phyloP scores from a whole-genome alignment of 30 jellyfish, hydroid and myxozoan genomes.

The Hydractinia symbiolongicarpus region DNA sequence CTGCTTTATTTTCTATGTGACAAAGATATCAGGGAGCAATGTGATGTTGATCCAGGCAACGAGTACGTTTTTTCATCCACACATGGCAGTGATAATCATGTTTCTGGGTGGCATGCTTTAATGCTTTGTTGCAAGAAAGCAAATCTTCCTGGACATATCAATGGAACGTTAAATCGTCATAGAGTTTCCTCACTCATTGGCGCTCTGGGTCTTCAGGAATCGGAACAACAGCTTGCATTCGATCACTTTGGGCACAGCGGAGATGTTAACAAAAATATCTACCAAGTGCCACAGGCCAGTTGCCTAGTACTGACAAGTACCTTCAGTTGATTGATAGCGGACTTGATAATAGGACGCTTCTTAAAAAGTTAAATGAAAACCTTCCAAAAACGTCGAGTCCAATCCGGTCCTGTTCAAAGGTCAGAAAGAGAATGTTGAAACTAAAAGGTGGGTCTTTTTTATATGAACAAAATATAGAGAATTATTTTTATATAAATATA shows the following conservation, averaged over 20 bases:
- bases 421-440: too few species aligned
- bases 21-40: not conserved
- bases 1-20: conserved; percentile 3
- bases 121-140: conserved; percentile 20
- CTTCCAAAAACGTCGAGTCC: too few species aligned
- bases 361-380: too few species aligned
- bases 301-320: not conserved
- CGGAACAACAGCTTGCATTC: conserved; percentile 5
- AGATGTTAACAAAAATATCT: conserved; percentile 23
- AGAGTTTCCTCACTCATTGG: conserved; percentile 32
- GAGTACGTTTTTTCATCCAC: conserved; percentile 24
- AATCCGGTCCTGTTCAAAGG: too few species aligned
- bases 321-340: not conserved
- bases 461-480: too few species aligned
- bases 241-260: conserved; percentile 36
- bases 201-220: conserved; percentile 18
- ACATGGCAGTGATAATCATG: conserved; percentile 21
- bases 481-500: too few species aligned
- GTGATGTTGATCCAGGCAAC: conserved; percentile 13
- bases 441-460: too few species aligned
- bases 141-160: not conserved
- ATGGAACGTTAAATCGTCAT: conserved; percentile 31
- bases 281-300: conserved; percentile 30
- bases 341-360: too few species aligned
- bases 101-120: conserved; percentile 36